These are phyloP conservation scores for Orthonevra nobilis DNA, from an alignment of 2,888 invertebrate species.

Conservation along the genomic window DNA sequence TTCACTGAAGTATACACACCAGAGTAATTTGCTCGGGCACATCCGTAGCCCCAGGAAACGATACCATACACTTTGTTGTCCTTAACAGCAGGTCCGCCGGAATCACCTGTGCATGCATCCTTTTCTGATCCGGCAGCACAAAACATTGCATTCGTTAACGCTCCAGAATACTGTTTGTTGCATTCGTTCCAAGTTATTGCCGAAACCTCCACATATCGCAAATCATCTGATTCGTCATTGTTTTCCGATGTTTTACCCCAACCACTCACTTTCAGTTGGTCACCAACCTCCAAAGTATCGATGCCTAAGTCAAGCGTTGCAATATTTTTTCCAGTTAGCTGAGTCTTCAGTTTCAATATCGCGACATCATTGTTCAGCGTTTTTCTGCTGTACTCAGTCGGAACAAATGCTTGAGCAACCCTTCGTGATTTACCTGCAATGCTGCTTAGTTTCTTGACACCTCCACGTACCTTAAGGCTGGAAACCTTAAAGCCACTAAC, in stretches of 20 bases:
- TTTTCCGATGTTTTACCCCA: conserved; percentile 74
- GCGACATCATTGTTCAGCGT: conserved; percentile 75
- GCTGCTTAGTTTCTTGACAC: conserved; percentile 72
- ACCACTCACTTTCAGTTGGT: conserved; percentile 75
- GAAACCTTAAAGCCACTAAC: conserved; percentile 71
- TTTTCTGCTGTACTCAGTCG: conserved; percentile 71
- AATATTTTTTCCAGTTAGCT: conserved; percentile 73
- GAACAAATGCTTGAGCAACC: conserved; percentile 73
- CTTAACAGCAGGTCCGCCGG: conserved; percentile 77
- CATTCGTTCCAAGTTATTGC: conserved; percentile 73
- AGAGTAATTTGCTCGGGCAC: conserved; percentile 83
- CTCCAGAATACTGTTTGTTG: conserved; percentile 70
- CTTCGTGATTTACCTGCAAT: conserved; percentile 70
- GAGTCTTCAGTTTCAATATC: conserved; percentile 73
- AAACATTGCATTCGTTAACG: conserved; percentile 75
- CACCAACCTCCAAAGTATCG: conserved; percentile 68
- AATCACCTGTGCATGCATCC: conserved; percentile 77
- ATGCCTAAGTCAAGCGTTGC: conserved; percentile 74
- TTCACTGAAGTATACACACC: conserved; percentile 88
- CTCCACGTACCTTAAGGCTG: conserved; percentile 73
- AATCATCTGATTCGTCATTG: conserved; percentile 71
- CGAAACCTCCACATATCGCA: conserved; percentile 74
- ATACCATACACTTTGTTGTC: conserved; percentile 82
- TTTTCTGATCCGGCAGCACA: conserved; percentile 74
- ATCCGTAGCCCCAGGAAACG: conserved; percentile 82